Evolutionary conservation across 2,797 vertebrate species (phyloP), one percentile per base, ranked within the genome.

Genomic region (Trematomus bernacchii): DNA sequence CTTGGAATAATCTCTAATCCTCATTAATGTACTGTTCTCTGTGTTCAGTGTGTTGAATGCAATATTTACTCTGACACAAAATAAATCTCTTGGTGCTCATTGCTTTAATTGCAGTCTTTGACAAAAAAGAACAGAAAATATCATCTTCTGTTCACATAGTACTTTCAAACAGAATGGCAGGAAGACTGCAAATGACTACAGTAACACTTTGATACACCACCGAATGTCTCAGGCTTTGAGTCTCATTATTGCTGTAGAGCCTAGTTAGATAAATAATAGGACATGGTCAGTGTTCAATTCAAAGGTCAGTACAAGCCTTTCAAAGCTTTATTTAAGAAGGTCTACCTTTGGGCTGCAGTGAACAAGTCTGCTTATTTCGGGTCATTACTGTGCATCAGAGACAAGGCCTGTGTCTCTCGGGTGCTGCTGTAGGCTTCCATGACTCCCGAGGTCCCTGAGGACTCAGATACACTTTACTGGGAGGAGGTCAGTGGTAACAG

Each of bases 371-470:
- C 59, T 82, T 55, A 80, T 82, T 86, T 80, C 76, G 85, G 80
- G 74, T 79, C 78, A 80, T 91, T 89, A 82, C 33, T 37, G 33
- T 37, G 33, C 84, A 84, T 82, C 52, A 77, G 81, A 84, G 73
- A 83, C 13, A 16, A 44, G 55, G 66, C 68, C 64, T 64, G 66
- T 3, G n/a, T 85, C 86, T 87, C 71, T 52, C 63, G 86, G 83
- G 88, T 79, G 84, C 59, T 66, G 72, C 74, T 73, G 60, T 57
- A 80, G 74, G 82, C 86, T 87, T 82, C 90, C 83, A 87, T 92
- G 90, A 88, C 85, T 86, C 84, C 87, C 76, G 80, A 52, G 42
- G 53, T 91, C 85, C 90, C 89, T 15, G 15, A 74, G 85, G 89
- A 67, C 70, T 76, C 67, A 33, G 72, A 69, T 81, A 78, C 68